phyloP scores from a whole-genome alignment of 2,888 invertebrate species.

The Plebejus anna region DNA sequence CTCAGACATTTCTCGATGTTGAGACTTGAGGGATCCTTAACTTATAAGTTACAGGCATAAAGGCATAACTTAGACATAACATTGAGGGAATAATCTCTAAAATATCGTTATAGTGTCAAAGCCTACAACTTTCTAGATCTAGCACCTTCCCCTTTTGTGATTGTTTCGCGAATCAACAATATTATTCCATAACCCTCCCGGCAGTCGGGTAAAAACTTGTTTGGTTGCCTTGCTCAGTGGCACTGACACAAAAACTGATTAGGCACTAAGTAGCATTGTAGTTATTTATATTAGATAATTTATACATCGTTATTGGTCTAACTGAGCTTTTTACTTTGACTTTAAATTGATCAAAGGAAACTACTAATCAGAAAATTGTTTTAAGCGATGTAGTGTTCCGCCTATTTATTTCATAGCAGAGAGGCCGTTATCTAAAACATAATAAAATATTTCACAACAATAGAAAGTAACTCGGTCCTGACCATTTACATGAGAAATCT shows the following conservation, averaged over 20 bases:
- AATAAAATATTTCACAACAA: conserved; percentile 22
- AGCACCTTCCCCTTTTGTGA: background rate
- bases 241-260: conserved; percentile 12
- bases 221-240: background rate
- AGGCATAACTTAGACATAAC: too few species aligned
- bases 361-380: background rate
- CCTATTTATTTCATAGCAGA: background rate
- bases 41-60: too few species aligned
- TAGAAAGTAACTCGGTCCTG: conserved; percentile 26
- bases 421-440: background rate
- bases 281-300: background rate
- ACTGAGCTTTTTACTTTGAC: too few species aligned
- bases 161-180: background rate
- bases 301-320: background rate
- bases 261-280: background rate
- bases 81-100: too few species aligned
- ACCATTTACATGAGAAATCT: conserved; percentile 28
- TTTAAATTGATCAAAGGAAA: background rate
- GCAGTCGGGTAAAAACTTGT: background rate
- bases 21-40: too few species aligned
- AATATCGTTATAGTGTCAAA: too few species aligned
- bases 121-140: background rate
- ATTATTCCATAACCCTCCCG: background rate
- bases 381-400: too few species aligned
- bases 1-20: too few species aligned